Percentiles rank a stretch among this genome's conserved stretches.
phyloP scores from a whole-genome alignment of 1,140 invertebrate species.

The Drosophila yakuba region DNA sequence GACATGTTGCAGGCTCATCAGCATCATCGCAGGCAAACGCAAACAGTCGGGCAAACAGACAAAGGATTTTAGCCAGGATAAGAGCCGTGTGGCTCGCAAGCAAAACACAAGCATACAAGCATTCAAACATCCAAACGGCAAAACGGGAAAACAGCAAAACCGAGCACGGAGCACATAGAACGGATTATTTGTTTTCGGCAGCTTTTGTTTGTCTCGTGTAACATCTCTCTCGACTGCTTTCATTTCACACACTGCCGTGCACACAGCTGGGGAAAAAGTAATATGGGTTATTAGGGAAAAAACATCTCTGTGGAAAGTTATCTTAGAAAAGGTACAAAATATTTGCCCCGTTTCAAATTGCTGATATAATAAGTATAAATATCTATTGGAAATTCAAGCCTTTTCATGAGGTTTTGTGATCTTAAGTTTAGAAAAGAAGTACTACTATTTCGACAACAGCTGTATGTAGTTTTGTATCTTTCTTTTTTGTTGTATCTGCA shows the following conservation, averaged over 20 bases:
- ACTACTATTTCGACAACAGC: not conserved
- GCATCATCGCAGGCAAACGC: conserved; percentile 60
- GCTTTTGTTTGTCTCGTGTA: conserved; percentile 67
- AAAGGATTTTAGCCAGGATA: conserved; percentile 51
- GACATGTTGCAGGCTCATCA: conserved; percentile 74
- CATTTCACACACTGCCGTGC: conserved; percentile 24
- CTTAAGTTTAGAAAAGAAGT: not conserved
- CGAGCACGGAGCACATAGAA: conserved; percentile 35
- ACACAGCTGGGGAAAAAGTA: conserved; percentile 17
- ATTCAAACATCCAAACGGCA: conserved; percentile 31
- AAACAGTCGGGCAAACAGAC: conserved; percentile 59
- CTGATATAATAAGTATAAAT: not conserved
- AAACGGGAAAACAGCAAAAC: conserved; percentile 38
- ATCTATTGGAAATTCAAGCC: too few relatives aligned
- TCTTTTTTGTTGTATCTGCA: conserved; percentile 43
- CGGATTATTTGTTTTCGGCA: conserved; percentile 79
- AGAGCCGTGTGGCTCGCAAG: conserved; percentile 52
- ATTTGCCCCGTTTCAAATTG: not conserved
- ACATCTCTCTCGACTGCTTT: conserved; percentile 28
- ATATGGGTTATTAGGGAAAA: not conserved
- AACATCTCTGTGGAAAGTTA: not conserved
- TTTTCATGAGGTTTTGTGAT: too few relatives aligned
- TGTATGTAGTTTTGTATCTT: conserved; percentile 3
- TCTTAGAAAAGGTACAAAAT: not conserved
- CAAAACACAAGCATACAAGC: conserved; percentile 51